A percentile compares a stretch with the other conserved stretches of the same genome.
These are phyloP conservation scores for Strigops habroptila DNA, from an alignment of 2,113 vertebrate genomes.

Conservation along the genomic window DNA sequence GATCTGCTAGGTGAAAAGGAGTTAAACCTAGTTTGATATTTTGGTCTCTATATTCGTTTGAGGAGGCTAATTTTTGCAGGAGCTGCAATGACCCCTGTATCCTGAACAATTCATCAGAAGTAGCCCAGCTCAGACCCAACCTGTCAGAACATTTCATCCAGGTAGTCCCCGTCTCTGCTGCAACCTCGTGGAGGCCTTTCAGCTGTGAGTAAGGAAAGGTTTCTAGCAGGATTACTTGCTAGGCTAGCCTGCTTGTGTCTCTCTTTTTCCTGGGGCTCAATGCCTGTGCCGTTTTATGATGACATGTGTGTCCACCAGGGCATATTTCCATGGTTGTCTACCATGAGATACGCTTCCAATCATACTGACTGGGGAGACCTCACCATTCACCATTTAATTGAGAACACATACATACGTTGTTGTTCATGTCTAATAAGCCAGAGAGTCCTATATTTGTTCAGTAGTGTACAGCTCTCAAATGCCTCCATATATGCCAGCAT, in stretches of 20 bases:
- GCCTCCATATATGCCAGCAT: not conserved
- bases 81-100: not conserved
- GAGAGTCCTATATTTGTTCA: not conserved
- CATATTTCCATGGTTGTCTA: not conserved
- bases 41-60: not conserved
- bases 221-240: not conserved
- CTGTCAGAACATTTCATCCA: not conserved
- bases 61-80: not conserved
- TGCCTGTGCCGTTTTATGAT: not conserved
- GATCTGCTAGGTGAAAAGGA: not conserved
- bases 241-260: not conserved
- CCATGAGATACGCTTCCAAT: not conserved
- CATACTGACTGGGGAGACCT: not conserved
- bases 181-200: not conserved
- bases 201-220: not conserved
- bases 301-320: fast-evolving
- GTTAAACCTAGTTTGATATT: not conserved
- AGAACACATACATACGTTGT: not conserved
- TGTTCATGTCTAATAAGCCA: not conserved
- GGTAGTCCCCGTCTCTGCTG: not conserved
- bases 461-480: not conserved
- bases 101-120: not conserved
- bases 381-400: not conserved
- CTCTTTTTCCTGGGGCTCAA: not conserved
- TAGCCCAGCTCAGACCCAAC: not conserved